A percentile compares a stretch with the other conserved stretches of the same genome.
Conservation (phyloP, 1,140 invertebrate species). For the Danaus plexippus region DNA sequence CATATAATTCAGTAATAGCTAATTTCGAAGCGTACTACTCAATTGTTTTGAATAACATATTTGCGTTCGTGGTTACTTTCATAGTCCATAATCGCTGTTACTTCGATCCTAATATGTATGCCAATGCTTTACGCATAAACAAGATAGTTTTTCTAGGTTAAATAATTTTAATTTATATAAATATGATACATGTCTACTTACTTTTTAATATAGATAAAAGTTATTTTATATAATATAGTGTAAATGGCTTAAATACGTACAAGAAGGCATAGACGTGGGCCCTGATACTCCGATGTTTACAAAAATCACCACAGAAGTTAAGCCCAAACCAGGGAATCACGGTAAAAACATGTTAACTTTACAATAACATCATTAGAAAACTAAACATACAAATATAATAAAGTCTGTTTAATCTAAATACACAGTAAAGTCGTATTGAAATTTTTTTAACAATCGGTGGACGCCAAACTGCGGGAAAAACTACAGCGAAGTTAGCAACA, state of each 20-base stretch:
- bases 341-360: constrained; percentile 50
- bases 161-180: constrained; percentile 14
- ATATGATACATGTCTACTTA: too few species aligned
- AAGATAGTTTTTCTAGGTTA: constrained; percentile 45
- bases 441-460: constrained; percentile 61
- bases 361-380: constrained; percentile 48
- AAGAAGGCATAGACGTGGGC: constrained; percentile 69
- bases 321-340: constrained; percentile 49
- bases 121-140: constrained; percentile 36
- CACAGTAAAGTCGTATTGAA: constrained; percentile 56
- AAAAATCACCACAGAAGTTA: constrained; percentile 52
- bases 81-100: constrained; percentile 30
- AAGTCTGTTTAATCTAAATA: constrained; percentile 61
- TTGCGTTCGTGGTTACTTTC: constrained; percentile 31
- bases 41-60: constrained; percentile 24
- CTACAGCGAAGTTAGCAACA: constrained; percentile 61
- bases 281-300: constrained; percentile 65
- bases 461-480: constrained; percentile 71
- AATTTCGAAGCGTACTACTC: constrained; percentile 8
- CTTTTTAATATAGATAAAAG: too few species aligned
- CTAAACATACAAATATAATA: constrained; percentile 38
- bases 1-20: too few species aligned
- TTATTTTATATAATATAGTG: constrained; percentile 13
- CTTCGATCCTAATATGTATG: constrained; percentile 22
- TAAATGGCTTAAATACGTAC: constrained; percentile 62